A percentile compares a stretch with the other conserved stretches of the same genome.
These are phyloP conservation scores for Chloroceryle aenea DNA, from an alignment of 2,113 vertebrate genomes.

Conservation along the genomic window DNA sequence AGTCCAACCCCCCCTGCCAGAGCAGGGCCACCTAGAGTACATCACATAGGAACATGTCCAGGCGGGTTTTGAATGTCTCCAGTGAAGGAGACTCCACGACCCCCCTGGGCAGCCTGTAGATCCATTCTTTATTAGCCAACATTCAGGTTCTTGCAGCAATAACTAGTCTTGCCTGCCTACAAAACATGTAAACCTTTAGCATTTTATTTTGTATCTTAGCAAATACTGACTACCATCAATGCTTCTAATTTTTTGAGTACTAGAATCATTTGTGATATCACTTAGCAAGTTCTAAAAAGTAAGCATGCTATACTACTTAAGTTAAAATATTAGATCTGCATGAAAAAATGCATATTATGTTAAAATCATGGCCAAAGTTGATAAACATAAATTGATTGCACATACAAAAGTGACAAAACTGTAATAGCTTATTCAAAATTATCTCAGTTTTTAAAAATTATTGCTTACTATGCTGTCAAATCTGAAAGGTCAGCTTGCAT, in stretches of 20 bases:
- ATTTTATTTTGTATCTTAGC: neutral
- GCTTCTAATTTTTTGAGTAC: neutral
- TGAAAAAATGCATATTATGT: neutral
- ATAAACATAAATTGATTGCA: conserved; percentile 5
- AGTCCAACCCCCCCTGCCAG: too few species aligned
- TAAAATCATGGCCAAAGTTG: neutral
- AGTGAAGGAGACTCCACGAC: too few species aligned
- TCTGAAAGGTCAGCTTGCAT: neutral
- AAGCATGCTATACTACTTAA: neutral
- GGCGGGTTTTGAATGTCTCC: too few species aligned
- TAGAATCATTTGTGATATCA: neutral
- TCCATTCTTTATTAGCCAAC: neutral
- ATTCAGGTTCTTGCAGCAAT: neutral
- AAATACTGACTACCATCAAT: neutral
- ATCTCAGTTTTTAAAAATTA: neutral
- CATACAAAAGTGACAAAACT: neutral
- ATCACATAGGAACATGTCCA: too few species aligned
- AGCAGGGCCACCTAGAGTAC: too few species aligned
- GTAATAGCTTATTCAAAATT: neutral
- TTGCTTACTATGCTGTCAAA: neutral
- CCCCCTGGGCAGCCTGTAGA: too few species aligned
- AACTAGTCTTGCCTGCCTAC: neutral
- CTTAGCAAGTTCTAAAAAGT: neutral
- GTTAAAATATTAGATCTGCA: neutral
- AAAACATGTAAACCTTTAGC: neutral